Evolutionary conservation across 2,888 invertebrate species (phyloP), one percentile per base, ranked within the genome.

Genomic region (Drosophila nr. perissopoda): DNA sequence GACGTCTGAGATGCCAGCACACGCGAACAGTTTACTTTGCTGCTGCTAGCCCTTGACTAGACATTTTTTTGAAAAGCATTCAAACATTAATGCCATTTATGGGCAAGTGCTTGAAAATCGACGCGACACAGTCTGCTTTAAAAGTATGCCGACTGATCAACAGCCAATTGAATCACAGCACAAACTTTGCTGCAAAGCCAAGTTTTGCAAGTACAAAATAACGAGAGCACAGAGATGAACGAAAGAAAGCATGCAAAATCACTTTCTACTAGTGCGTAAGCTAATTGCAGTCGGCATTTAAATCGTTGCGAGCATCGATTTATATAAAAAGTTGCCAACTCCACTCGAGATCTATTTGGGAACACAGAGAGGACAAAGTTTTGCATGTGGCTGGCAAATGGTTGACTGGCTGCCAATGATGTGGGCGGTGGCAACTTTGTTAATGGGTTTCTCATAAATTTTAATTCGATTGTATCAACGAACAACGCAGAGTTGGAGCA

Each of bases 401-500:
- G 52, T 54, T 67, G 77, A 70, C 73, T 81, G 71, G 54, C 71
- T 79, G 79, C 64, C 75, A 79, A 76, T 79, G 73, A 61, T 56
- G 75, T 57, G 63, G 74, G 67, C 67, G 65, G 60, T 61, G 63
- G 78, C 76, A 82, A 85, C 85, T 88, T 88, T 85, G 87, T 88
- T 88, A 88, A 88, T 88, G 85, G 85, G 87, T 87, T 88, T 87
- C 85, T 87, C 88, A 88, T 88, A 88, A 88, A 88, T 88, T 88
- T 88, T 88, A 88, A 88, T 88, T 88, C 89, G 88, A 88, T 88
- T 83, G 87, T 82, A 81, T 75, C 85, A 76, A 69, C 65, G 65
- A 71, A 65, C 56, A 64, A 29, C 4, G 16, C 7, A 46, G 21
- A 4, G 46, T 46, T 25, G 25, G 29, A n/a, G 34, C 48, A 42